Evolutionary conservation across 2,888 invertebrate genomes (phyloP).

Genomic region (Apeira syringaria): DNA sequence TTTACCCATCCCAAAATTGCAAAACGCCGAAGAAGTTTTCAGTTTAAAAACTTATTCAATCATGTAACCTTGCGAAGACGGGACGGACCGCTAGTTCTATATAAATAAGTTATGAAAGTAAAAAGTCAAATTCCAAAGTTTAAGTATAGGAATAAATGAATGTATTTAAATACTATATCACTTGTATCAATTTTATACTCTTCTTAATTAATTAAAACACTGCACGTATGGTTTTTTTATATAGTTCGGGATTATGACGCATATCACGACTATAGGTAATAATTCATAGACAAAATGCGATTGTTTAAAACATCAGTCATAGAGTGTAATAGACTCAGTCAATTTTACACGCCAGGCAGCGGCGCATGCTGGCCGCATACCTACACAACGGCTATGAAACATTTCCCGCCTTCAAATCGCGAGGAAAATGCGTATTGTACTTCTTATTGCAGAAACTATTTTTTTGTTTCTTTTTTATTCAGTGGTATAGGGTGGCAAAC

Average conservation of each 20-base stretch:
- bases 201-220: background rate
- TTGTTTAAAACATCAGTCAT: constrained; percentile 8
- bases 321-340: constrained; percentile 4
- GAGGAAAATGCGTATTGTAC: constrained; percentile 10
- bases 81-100: too few species aligned
- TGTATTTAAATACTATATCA: too few species aligned
- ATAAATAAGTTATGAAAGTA: too few species aligned
- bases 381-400: constrained; percentile 4
- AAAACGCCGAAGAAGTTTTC: too few species aligned
- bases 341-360: constrained; percentile 14
- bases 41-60: too few species aligned
- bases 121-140: too few species aligned
- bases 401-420: constrained; percentile 7
- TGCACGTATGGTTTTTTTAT: background rate
- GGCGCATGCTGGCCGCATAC: constrained; percentile 10
- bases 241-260: constrained; percentile 2
- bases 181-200: background rate
- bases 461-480: constrained; percentile 2
- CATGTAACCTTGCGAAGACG: too few species aligned
- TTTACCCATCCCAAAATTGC: too few species aligned
- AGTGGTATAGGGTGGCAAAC: background rate
- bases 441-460: constrained; percentile 3
- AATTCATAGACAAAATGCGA: constrained; percentile 1
- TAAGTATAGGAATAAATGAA: too few species aligned
- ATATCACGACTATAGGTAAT: constrained; percentile 11